Evolutionary conservation across 2,797 vertebrate genomes (phyloP).

Genomic region (Phaenicophaeus curvirostris): DNA sequence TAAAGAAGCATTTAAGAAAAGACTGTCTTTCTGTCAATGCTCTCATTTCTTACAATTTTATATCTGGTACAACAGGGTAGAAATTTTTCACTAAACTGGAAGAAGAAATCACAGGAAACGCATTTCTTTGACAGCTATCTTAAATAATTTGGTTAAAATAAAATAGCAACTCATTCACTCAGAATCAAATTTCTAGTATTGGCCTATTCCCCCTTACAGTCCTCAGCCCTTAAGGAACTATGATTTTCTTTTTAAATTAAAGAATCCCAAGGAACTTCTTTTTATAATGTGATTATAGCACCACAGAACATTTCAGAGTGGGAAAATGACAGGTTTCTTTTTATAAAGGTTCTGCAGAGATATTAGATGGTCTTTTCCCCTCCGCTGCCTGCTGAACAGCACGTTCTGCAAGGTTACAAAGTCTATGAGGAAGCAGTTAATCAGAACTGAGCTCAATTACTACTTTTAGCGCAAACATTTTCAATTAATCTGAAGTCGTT

Average conservation of each 20-base stretch:
- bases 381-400: background rate
- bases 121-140: background rate
- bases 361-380: background rate
- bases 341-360: background rate
- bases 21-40: background rate
- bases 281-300: background rate
- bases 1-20: background rate
- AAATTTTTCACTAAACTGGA: background rate
- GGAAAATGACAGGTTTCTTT: background rate
- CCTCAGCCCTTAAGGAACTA: background rate
- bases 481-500: slow-evolving; percentile 72
- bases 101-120: background rate
- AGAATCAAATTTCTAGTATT: background rate
- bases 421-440: background rate
- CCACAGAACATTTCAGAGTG: background rate
- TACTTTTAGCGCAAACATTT: slow-evolving; percentile 60
- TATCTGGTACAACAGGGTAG: background rate
- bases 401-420: background rate
- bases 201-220: background rate
- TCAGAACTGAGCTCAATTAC: slow-evolving; percentile 43
- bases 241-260: background rate
- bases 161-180: background rate
- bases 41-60: background rate
- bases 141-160: background rate
- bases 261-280: background rate